Base-by-base conservation (phyloP, 37 sponge, comb jelly and placozoan species). In the Haliclona indistincta region DNA sequence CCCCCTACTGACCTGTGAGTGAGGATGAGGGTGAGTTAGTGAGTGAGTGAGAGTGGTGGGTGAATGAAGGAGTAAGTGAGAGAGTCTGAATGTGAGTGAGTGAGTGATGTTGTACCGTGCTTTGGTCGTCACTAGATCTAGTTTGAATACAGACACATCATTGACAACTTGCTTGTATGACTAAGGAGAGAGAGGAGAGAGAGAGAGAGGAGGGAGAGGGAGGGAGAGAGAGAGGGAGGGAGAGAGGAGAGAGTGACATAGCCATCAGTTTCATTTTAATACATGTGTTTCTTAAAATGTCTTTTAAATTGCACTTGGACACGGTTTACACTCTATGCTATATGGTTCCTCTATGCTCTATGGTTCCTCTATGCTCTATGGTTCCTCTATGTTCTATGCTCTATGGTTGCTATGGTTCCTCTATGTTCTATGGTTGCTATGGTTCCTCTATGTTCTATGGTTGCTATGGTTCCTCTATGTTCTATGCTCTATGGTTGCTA, bases 151-250 rank as follows among this genome's bases (percentile, higher is more conserved):
- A 2, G 84, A 73, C 20, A 86, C 82, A 44, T 95, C 96, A 68
- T 95, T 95, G 40, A 95, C 90, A 23, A 95, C 84, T 37, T 51
- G 37, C 54, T 89, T 88, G 63, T 81, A 95, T 11, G 96, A 93
- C 89, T 90, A 67, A 0, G 34, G 1, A 11, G 22, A 33, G 36
- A 40, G 69, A 40, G 69, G 5, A 43, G 5, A 26, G 45, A 25
- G 28, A 34, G 35, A 28, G 3, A n/a, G 23, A n/a, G 10, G 36
- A 65, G 10, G 11, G 22, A 55, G 8, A 71, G 77, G 66, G 55
- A 35, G 67, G 23, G 66, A 20, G 40, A 22, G 30, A 40, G 67
- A 53, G 77, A 32, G 38, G 55, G 51, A 68, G 8, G 42, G 23
- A 29, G 39, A 56, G 26, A 17, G 39, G 71, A 70, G 52, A 44